Evolutionary conservation across 2,888 invertebrate genomes (phyloP).

Genomic region (Cheilosia variabilis): DNA sequence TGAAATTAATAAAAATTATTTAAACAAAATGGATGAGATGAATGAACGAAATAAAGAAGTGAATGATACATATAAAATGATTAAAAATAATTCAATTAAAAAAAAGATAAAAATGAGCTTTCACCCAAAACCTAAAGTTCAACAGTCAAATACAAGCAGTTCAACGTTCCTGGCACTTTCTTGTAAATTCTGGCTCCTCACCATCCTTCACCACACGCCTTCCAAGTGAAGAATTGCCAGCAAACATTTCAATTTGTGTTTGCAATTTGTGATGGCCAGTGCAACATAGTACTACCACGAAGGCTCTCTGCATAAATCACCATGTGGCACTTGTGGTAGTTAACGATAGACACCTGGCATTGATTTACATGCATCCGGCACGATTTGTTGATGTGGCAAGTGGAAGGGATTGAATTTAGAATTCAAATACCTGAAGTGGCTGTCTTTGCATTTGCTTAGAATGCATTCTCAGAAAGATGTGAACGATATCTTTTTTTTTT

Average conservation of each 20-base stretch:
- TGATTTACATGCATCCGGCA: constrained; percentile 61
- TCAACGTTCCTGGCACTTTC: constrained; percentile 12
- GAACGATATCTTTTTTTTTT: too few species aligned
- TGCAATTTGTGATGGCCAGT: constrained; percentile 54
- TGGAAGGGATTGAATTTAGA: background rate
- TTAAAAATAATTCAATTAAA: background rate
- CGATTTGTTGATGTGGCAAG: background rate
- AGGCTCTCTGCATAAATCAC: background rate
- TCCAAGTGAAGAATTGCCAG: constrained; percentile 58
- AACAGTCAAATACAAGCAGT: constrained; percentile 14
- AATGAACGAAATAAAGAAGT: background rate
- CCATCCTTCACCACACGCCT: background rate
- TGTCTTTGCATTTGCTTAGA: too few species aligned
- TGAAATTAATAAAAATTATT: background rate
- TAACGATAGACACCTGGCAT: constrained; percentile 66
- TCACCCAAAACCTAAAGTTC: background rate
- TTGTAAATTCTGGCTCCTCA: background rate
- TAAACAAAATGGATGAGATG: background rate
- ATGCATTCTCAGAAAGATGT: too few species aligned
- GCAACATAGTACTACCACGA: constrained; percentile 4
- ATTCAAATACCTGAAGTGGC: background rate
- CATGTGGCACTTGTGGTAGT: constrained; percentile 28
- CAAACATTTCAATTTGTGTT: constrained; percentile 70
- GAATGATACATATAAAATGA: too few species aligned
- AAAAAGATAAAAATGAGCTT: background rate